Base-by-base conservation (phyloP, 2,797 vertebrate genomes). In the Novumbra hubbsi region DNA sequence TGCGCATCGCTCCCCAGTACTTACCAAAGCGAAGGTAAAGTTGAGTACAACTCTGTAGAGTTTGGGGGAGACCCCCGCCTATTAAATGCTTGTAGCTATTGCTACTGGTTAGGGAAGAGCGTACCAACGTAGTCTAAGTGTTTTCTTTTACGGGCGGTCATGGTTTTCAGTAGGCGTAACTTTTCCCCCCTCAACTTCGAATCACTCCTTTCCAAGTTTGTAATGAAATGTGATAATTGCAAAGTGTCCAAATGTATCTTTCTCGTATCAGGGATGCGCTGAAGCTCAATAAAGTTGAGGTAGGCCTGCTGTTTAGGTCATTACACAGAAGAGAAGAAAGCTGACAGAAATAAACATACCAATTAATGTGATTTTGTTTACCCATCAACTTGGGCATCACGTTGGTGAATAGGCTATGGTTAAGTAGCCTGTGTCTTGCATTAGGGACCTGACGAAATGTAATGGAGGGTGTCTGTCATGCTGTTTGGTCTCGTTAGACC, bases 11-110 rank as follows among this genome's bases (percentile, higher is more conserved):
- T 78, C 67, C 82, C 78, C 82, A 85, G 84, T 77, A 73, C 80
- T 79, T 66, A 45, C 78, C 66, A 65, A 78, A 65, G 73, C 74
- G 73, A 88, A 91, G 91, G 91, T 92, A 92, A 92, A 93, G 88
- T 92, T 89, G 70, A 71, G 72, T 74, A 73, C 77, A 85, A 87
- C 83, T 88, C 70, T 81, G 64, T 74, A n/a, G 77, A 71, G 48
- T 81, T 82, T 5, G n/a, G 27, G 21, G 55, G 24, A n/a, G n/a
- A 57, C 11, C 55, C 21, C 21, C 17, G 7, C 21, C 55, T 57
- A 24, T n/a, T n/a, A 57, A 57, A 57, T 57, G 21, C 1, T 21
- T 57, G 55, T n/a, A 21, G 55, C 9, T 60, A 60, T 60, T 24
- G 55, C 21, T 60, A 12, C n/a, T 24, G 55, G 55, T 12, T 9